Evolutionary conservation across 2,797 vertebrate genomes (phyloP), one percentile per base, ranked within the genome.

Genomic region (Thripadectes ignobilis): DNA sequence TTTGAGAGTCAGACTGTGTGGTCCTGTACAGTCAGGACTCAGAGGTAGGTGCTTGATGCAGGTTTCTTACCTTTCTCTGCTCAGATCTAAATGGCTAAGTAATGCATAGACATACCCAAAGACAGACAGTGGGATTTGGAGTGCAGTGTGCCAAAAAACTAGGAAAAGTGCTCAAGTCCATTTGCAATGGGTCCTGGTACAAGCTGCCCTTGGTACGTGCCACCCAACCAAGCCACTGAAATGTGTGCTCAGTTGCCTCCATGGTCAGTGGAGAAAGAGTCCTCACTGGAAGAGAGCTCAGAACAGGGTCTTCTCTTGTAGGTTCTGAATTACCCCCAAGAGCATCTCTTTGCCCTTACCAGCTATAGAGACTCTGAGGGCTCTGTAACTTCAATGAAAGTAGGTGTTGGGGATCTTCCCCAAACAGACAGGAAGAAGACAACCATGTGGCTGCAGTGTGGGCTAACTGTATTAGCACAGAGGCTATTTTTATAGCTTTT

Each of bases 191-290:
- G 32, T 75, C 10, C 21, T 62, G 17, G 26, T 59, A 36, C 11
- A 10, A 79, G 39, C 11, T 43, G 36, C 9, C 34, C 63, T 81
- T n/a, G 13, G 29, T 68, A 43, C 0, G 1, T 41, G 23, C n/a
- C 36, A 22, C 55, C 57, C 52, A 59, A 15, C 19, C 29, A 14
- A 79, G 49, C 4, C 51, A 36, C 61, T 69, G 43, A 62, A 63
- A 82, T 0, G 0, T 41, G 5, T 11, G 4, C 10, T 73, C 11
- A 8, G 16, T 32, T 94, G 26, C 21, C 8, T 18, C 17, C 19
- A 10, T 11, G 14, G 32, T 48, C 48, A 75, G 17, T 18, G 29
- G 34, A 54, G 66, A 48, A 61, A 58, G 22, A 4, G 1, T 45
- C 16, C 20, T 89, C 24, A 62, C 43, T 5, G 7, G 18, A 63